Conservation (phyloP, 2,888 invertebrate genomes). For the Lepidochrysops patricia region DNA sequence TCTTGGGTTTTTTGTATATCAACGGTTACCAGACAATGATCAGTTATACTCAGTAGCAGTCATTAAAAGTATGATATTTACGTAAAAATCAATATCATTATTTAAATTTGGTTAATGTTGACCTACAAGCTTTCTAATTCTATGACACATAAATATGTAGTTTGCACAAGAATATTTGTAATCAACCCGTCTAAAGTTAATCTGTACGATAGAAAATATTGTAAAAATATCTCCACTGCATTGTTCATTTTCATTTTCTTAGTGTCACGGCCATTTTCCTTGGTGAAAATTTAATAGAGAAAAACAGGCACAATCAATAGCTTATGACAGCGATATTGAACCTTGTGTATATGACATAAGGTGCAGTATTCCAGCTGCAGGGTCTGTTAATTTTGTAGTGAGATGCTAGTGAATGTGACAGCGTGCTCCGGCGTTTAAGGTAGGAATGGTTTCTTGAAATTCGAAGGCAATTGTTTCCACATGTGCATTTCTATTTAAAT, state of each 20-base stretch:
- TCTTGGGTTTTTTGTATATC: too few species aligned
- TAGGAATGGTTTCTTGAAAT: slow-evolving; percentile 35
- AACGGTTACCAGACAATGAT: not conserved
- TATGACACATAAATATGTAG: not conserved
- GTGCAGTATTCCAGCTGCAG: not conserved
- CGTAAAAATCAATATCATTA: not conserved
- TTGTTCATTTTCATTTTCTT: slow-evolving; percentile 31
- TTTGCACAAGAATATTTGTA: not conserved
- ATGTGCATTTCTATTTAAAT: slow-evolving; percentile 12
- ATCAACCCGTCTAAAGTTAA: not conserved
- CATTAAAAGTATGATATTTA: not conserved
- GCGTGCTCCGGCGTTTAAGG: slow-evolving; percentile 31
- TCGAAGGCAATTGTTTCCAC: slow-evolving; percentile 29
- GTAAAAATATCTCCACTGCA: slow-evolving; percentile 15
- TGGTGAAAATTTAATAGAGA: slow-evolving; percentile 36
- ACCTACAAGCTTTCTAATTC: slow-evolving; percentile 1
- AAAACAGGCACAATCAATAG: slow-evolving; percentile 24
- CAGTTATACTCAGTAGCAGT: not conserved
- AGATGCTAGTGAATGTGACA: slow-evolving; percentile 34
- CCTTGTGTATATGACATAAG: slow-evolving; percentile 19
- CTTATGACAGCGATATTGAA: slow-evolving; percentile 12
- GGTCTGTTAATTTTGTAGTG: slow-evolving; percentile 16
- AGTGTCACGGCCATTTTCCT: slow-evolving; percentile 38
- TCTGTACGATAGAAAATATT: slow-evolving; percentile 7
- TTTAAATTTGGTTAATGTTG: not conserved